Base-by-base conservation (phyloP, 23 tunicate species). In the Clavelina lepadiformis region DNA sequence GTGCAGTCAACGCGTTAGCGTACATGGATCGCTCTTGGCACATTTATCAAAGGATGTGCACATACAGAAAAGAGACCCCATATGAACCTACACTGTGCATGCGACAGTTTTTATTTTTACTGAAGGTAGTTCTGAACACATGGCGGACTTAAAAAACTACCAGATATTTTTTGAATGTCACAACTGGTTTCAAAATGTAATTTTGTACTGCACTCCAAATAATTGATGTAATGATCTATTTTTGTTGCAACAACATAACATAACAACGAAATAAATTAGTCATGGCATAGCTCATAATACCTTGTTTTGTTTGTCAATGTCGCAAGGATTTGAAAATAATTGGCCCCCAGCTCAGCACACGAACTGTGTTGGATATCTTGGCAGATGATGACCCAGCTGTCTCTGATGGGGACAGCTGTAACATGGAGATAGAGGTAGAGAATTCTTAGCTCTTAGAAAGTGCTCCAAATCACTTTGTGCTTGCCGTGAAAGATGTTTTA, bases 21-120 rank as follows among this genome's bases (percentile, higher is more conserved):
- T 89, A 89, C 61, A 89, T 89, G 89, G 97, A 89, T 65, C 68
- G 86, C 18, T 67, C 82, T 47, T 89, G 89, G 97, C 88, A 89
- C 30, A 89, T 89, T 5, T 89, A 74, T 63, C 97, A 82, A 28
- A 36, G 63, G 24, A 53, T 76, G 13, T 80, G 89, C 51, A 70
- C 63, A 1, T 65, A 65, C 18, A 72, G 81, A 1, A n/a, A 35
- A 24, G 55, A 69, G 33, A 54, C 97, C 5, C 97, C 97, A 0
- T 44, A 81, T 49, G 97, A 89, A 33, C 46, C 34, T 33, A 63
- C 74, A 24, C 26, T 89, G 0, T 67, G 56, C 24, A 75, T 89
- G 85, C 26, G 97, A 23, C 79, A 76, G 36, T 81, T 89, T 54
- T 51, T 89, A 21, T 82, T 72, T 56, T 38, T 82, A 1, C 34